phyloP scores from a whole-genome alignment of 2,888 invertebrate species.

The Ctenicera cuprea region DNA sequence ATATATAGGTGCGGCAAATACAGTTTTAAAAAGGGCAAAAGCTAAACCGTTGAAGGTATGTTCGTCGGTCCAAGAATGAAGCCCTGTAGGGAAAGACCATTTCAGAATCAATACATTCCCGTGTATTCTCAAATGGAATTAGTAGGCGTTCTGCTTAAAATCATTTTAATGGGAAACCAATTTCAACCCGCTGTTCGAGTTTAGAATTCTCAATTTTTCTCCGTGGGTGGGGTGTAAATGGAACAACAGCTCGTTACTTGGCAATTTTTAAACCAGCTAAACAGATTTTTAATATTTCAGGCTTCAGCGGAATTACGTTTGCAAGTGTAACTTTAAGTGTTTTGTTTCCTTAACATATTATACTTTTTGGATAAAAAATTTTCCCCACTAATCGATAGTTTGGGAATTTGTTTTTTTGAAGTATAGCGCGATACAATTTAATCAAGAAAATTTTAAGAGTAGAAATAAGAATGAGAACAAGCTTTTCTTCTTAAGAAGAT shows the following conservation, averaged over 20 bases:
- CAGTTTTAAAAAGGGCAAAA: too few relatives aligned
- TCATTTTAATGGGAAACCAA: slow-evolving; percentile 34
- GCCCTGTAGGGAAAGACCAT: neutral
- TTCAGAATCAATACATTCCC: slow-evolving; percentile 25
- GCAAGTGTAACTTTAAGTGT: too few relatives aligned
- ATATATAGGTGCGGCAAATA: too few relatives aligned
- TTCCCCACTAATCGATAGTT: too few relatives aligned
- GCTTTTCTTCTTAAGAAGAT: too few relatives aligned
- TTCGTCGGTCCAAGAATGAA: neutral
- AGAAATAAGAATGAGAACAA: too few relatives aligned
- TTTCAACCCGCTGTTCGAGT: slow-evolving; percentile 8
- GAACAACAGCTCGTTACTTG: neutral
- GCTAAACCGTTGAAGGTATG: too few relatives aligned
- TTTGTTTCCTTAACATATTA: too few relatives aligned
- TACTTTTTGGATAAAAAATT: too few relatives aligned
- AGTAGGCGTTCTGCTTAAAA: slow-evolving; percentile 21
- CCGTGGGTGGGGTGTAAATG: neutral
- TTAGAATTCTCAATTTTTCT: slow-evolving; percentile 2
- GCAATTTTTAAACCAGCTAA: neutral
- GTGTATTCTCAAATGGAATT: slow-evolving; percentile 29
- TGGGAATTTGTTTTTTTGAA: too few relatives aligned
- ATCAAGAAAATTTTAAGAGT: too few relatives aligned
- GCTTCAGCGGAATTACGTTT: neutral
- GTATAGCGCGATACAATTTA: too few relatives aligned
- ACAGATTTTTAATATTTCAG: neutral